phyloP scores from a whole-genome alignment of 2,113 vertebrate species.

The Perognathus longimembris region DNA sequence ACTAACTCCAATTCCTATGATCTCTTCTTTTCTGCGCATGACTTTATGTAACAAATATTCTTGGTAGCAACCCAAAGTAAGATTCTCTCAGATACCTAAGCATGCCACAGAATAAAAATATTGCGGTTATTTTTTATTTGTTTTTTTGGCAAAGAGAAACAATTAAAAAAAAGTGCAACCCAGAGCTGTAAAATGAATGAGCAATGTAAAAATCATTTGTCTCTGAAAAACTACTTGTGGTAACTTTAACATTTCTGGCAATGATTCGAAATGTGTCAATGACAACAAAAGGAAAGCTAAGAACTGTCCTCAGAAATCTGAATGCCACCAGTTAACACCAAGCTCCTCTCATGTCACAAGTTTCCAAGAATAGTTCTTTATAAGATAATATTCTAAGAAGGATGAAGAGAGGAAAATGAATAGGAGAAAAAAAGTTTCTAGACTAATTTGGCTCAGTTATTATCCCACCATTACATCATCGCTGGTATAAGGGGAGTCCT shows the following conservation, averaged over 20 bases:
- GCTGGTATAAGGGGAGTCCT: background rate
- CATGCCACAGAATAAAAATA: background rate
- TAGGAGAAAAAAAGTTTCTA: background rate
- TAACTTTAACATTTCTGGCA: background rate
- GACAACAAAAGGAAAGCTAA: background rate
- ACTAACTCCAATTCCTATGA: background rate
- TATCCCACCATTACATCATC: background rate
- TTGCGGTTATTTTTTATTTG: too few species aligned
- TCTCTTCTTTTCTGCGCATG: background rate
- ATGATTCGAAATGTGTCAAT: background rate
- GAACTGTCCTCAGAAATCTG: background rate
- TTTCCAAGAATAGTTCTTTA: background rate
- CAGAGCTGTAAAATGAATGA: background rate
- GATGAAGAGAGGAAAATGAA: background rate
- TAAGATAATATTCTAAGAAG: background rate
- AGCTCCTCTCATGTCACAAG: background rate
- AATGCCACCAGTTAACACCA: background rate
- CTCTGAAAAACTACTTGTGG: background rate
- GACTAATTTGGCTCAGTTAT: slow-evolving; percentile 14
- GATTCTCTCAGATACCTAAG: background rate
- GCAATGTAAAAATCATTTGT: background rate
- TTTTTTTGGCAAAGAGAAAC: background rate
- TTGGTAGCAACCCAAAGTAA: background rate
- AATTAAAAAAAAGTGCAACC: slow-evolving; percentile 3
- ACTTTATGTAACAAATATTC: background rate